Conservation (phyloP, 2,113 vertebrate species). For the Saccopteryx bilineata region DNA sequence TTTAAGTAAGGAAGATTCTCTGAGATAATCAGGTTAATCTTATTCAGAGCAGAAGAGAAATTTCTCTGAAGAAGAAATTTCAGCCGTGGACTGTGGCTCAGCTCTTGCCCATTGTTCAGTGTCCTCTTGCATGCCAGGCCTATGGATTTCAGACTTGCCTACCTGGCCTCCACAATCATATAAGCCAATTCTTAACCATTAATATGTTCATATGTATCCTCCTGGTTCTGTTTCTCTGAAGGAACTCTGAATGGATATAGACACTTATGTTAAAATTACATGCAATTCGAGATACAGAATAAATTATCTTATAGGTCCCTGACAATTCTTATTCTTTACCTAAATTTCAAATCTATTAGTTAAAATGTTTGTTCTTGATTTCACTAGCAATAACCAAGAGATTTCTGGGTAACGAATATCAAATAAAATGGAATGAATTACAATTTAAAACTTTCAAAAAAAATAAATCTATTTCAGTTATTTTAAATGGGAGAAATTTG, state of each 20-base stretch:
- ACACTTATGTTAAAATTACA: background rate
- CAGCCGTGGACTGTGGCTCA: background rate
- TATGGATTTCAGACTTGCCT: background rate
- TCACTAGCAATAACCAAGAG: constrained; percentile 18
- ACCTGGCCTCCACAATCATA: background rate
- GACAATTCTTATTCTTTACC: constrained; percentile 18
- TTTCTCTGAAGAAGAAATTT: background rate
- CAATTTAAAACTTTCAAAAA: constrained; percentile 29
- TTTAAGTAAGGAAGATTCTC: background rate
- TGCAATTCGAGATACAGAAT: background rate
- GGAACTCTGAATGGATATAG: background rate
- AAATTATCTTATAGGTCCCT: background rate
- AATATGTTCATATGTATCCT: background rate
- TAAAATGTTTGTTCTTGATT: constrained; percentile 60
- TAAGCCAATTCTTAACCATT: background rate
- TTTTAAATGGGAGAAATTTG: too few species aligned
- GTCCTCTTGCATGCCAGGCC: background rate
- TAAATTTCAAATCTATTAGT: constrained; percentile 48
- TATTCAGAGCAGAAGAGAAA: background rate
- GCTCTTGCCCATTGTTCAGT: background rate
- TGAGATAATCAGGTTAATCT: background rate
- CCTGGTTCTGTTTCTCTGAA: background rate
- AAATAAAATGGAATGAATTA: background rate
- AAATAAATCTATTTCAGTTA: too few species aligned
- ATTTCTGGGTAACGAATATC: background rate